Evolutionary conservation across 2,113 vertebrate genomes (phyloP), one percentile per base, ranked within the genome.

Genomic region (Rhombomys opimus): DNA sequence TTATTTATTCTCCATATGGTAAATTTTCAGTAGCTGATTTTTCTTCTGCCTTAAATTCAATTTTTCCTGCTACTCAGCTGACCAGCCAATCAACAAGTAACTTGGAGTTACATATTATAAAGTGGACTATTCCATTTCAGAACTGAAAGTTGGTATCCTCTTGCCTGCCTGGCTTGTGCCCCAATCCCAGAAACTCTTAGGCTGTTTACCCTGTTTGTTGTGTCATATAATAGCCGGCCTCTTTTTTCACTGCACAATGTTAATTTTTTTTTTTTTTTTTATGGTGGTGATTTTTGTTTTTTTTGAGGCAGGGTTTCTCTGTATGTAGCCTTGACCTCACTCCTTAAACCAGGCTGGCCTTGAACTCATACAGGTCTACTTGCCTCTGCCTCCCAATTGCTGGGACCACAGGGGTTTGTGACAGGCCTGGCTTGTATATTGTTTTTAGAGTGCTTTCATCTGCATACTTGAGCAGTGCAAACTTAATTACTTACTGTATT

Each of bases 361-460:
- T n/a, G 38, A 3, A 73, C 18, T 73, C 70, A 46, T 46, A 46
- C 46, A 73, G 35, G 38, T 8, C n/a, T 38, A 18, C 8, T 20
- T 73, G n/a, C 20, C 72, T 73, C 18, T 22, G n/a, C n/a, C 22
- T 73, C n/a, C n/a, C 22, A n/a, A 75, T 20, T 41, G 72, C 9
- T 75, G n/a, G 15, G 72, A 23, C 35, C n/a, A n/a, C 9, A 72
- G n/a, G 17, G 2, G 1, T 38, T 9, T 41, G 72, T 20, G 9
- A 75, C 20, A 38, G 1, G 7, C 70, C n/a, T n/a, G 20, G 35
- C 72, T 41, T 75, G 52, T 92, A 12, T 77, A 73, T 63, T 90
- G 32, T 89, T 97, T 96, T 93, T 57, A 87, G 80, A 92, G 50
- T 97, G 59, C 63, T 96, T 96, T 95, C 63, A 95, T 86, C 54